Conservation (phyloP, 2,888 invertebrate genomes). For the Rhagophthalmus giganteus region DNA sequence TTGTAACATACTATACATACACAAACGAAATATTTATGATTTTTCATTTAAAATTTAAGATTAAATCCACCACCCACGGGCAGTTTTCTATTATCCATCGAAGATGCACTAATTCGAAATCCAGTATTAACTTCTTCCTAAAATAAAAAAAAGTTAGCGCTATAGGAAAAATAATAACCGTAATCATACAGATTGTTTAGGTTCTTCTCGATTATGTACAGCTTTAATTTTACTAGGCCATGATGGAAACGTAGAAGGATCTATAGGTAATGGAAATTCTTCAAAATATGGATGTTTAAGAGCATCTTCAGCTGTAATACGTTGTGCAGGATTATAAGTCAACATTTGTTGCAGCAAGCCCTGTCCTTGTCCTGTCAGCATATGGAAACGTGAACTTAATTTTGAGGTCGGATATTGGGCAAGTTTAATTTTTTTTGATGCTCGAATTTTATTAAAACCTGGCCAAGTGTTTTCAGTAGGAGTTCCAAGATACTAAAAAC, state of each 20-base stretch:
- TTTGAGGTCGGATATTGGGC: slow-evolving; percentile 77
- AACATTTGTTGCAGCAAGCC: slow-evolving; percentile 73
- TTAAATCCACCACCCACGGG: slow-evolving; percentile 74
- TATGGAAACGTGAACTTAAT: slow-evolving; percentile 60
- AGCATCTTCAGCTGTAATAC: slow-evolving; percentile 88
- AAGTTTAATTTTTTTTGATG: slow-evolving; percentile 91
- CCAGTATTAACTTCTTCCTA: slow-evolving; percentile 60
- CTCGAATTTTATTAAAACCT: slow-evolving; percentile 87
- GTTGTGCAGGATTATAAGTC: slow-evolving; percentile 86
- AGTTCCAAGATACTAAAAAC: slow-evolving; percentile 84
- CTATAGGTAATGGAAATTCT: slow-evolving; percentile 85
- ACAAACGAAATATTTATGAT: no score
- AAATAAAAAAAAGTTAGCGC: background rate
- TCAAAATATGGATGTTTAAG: slow-evolving; percentile 81
- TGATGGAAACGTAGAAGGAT: slow-evolving; percentile 97
- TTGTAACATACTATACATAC: no score
- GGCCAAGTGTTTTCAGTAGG: slow-evolving; percentile 96
- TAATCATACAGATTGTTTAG: slow-evolving; percentile 52
- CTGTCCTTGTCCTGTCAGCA: slow-evolving; percentile 63
- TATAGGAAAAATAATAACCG: slow-evolving; percentile 53
- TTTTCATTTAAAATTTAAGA: slow-evolving; percentile 76
- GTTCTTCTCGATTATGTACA: slow-evolving; percentile 79
- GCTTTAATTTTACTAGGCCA: slow-evolving; percentile 99
- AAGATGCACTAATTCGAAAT: slow-evolving; percentile 64
- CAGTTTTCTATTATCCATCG: slow-evolving; percentile 59